These are phyloP conservation scores for Drosophila sucinea DNA, from an alignment of 1,140 invertebrate genomes.

Conservation along the genomic window DNA sequence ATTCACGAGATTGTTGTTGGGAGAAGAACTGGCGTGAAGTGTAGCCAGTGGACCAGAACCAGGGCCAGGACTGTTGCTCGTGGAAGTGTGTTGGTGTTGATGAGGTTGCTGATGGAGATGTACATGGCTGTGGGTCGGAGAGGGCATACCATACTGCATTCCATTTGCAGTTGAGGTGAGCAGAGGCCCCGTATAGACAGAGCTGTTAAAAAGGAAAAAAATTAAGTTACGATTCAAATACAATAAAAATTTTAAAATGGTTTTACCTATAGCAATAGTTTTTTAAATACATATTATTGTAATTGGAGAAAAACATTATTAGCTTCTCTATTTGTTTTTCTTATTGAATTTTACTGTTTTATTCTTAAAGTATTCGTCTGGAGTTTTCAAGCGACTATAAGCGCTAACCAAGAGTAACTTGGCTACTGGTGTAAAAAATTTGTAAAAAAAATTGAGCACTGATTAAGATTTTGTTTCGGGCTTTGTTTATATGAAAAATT, in stretches of 20 bases:
- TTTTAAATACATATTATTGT: constrained; percentile 81
- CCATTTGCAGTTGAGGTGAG: constrained; percentile 70
- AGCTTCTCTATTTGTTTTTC: not conserved
- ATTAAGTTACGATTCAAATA: not conserved
- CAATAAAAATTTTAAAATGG: not conserved
- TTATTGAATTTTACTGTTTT: not conserved
- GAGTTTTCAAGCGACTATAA: not conserved
- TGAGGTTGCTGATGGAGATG: constrained; percentile 57
- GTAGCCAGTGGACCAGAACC: constrained; percentile 43
- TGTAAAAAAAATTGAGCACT: not conserved
- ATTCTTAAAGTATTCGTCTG: not conserved
- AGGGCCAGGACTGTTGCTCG: constrained; percentile 66
- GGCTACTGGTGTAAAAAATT: too few species aligned
- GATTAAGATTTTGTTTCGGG: not conserved
- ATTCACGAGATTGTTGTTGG: constrained; percentile 15
- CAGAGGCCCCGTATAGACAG: constrained; percentile 71
- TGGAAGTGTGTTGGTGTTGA: constrained; percentile 63
- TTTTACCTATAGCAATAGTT: constrained; percentile 81
- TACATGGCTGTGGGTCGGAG: constrained; percentile 61
- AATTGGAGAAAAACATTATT: constrained; percentile 78
- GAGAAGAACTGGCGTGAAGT: not conserved
- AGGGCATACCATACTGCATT: constrained; percentile 76
- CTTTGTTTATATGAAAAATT: not conserved
- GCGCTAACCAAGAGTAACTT: too few species aligned
- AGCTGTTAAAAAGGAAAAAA: constrained; percentile 45